Conservation (phyloP, 2,113 vertebrate species). For the Acrocephalus kingi region DNA sequence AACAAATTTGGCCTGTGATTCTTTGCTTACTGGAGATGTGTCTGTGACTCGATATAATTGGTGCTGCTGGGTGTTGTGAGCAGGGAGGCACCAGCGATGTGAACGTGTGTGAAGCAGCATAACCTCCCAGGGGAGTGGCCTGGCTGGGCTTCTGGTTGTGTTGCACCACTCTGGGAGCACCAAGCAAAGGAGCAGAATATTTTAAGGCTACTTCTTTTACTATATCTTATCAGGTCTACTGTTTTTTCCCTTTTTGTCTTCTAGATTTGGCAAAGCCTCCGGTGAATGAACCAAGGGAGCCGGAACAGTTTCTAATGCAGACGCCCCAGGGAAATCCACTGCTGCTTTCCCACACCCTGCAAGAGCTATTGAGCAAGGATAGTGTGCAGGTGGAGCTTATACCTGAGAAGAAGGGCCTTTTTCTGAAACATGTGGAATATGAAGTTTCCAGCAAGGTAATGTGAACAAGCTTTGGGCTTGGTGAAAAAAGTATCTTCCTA, state of each 20-base stretch:
- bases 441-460: slow-evolving; percentile 92
- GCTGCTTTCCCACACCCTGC: slow-evolving; percentile 81
- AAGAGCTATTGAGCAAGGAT: slow-evolving; percentile 85
- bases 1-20: slow-evolving; percentile 4
- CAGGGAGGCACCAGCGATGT: neutral
- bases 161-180: neutral
- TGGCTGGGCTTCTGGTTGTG: neutral
- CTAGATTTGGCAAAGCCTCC: slow-evolving; percentile 82
- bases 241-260: slow-evolving; percentile 9
- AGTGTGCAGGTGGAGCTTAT: slow-evolving; percentile 90
- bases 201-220: neutral
- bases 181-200: neutral
- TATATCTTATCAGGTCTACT: neutral
- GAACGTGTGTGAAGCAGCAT: neutral
- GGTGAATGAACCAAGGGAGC: slow-evolving; percentile 73
- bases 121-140: neutral
- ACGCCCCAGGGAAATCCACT: slow-evolving; percentile 81
- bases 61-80: slow-evolving; percentile 18
- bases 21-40: neutral
- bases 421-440: slow-evolving; percentile 98
- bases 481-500: neutral
- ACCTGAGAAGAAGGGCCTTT: slow-evolving; percentile 97
- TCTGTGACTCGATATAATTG: slow-evolving; percentile 11
- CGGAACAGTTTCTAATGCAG: slow-evolving; percentile 82
- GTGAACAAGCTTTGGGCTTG: neutral